Conservation (phyloP, 2,888 invertebrate species). For the Gastrophysa polygoni region DNA sequence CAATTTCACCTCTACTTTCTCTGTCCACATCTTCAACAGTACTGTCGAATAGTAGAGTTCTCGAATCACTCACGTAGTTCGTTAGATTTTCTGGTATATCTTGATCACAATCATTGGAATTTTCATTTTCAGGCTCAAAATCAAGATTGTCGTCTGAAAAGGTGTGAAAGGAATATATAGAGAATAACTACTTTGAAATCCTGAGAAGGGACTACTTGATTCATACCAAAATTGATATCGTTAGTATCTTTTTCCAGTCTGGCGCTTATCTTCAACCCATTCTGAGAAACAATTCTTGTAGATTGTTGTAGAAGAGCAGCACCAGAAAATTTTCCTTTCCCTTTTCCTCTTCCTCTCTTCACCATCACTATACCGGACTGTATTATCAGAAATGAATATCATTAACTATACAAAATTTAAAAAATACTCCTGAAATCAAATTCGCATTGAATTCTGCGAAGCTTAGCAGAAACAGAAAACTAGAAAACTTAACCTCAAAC, state of each 20-base stretch:
- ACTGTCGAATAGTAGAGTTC: background rate
- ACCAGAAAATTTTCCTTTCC: background rate
- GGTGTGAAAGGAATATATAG: no score
- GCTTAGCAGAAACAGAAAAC: no score
- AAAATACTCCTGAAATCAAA: no score
- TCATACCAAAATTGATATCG: background rate
- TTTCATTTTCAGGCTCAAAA: slow-evolving; percentile 27
- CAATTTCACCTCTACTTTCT: background rate
- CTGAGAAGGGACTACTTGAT: background rate
- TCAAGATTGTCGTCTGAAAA: slow-evolving; percentile 24
- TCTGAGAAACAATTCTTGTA: background rate
- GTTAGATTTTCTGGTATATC: background rate
- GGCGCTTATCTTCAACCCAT: background rate
- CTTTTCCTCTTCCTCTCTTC: slow-evolving; percentile 2
- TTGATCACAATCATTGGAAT: background rate
- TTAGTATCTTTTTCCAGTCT: background rate
- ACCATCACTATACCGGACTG: no score
- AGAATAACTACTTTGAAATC: no score
- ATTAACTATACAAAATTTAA: no score
- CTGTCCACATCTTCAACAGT: background rate
- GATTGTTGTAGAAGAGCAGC: background rate
- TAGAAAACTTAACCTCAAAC: no score
- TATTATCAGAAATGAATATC: no score
- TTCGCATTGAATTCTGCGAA: no score
- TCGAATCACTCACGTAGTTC: slow-evolving; percentile 2